Conservation (phyloP, 2,797 vertebrate genomes). For the Falco naumanni region DNA sequence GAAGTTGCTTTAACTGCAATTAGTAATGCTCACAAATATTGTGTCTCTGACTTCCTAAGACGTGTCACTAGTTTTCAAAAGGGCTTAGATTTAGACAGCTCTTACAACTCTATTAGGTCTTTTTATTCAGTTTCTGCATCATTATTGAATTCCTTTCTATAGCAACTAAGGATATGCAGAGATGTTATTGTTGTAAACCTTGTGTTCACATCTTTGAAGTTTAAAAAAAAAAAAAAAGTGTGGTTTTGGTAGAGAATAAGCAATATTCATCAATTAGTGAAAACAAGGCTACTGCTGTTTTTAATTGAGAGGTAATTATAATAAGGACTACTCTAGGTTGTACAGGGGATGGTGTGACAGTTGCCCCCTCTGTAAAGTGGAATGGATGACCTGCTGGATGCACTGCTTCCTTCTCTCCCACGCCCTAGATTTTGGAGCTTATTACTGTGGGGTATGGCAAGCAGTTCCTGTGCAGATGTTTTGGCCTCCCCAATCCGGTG, state of each 20-base stretch:
- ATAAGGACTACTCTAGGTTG: neutral
- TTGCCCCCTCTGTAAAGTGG: neutral
- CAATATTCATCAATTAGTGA: neutral
- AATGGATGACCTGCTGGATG: neutral
- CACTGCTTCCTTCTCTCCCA: neutral
- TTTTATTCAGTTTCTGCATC: neutral
- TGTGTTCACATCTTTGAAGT: neutral
- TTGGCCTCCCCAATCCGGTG: neutral
- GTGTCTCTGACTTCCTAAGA: neutral
- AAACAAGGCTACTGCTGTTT: neutral
- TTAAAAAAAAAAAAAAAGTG: neutral
- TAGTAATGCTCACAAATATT: neutral
- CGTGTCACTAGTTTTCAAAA: neutral
- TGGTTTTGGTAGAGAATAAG: neutral
- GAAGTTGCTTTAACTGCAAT: neutral
- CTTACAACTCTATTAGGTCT: neutral
- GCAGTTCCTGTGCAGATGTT: neutral
- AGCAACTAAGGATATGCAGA: neutral
- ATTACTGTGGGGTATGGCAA: neutral
- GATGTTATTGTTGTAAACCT: neutral
- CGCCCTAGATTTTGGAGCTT: neutral
- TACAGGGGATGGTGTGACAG: rapidly evolving
- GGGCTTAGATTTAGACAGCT: neutral
- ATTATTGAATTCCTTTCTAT: neutral
- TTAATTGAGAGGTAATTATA: neutral